Evolutionary conservation across 2,888 invertebrate genomes (phyloP).

Genomic region (Embidobia sp.): DNA sequence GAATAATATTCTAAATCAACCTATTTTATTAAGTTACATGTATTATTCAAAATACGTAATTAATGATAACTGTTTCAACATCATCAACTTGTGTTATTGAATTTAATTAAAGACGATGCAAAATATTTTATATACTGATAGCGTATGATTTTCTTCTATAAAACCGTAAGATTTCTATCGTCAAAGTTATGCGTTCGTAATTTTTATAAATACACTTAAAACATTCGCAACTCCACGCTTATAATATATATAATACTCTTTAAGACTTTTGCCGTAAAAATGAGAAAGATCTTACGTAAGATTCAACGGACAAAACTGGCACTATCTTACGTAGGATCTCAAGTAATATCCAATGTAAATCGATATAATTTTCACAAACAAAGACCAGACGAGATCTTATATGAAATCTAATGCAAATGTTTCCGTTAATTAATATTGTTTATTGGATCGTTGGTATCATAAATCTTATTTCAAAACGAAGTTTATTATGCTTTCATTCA

Average conservation of each 20-base stretch:
- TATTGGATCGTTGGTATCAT: neutral
- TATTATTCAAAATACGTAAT: too few relatives aligned
- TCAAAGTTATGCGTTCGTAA: neutral
- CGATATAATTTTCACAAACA: slow-evolving; percentile 31
- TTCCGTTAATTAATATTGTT: slow-evolving; percentile 17
- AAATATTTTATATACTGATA: neutral
- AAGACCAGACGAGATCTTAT: slow-evolving; percentile 5
- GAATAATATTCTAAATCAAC: too few relatives aligned
- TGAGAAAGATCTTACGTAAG: slow-evolving; percentile 33
- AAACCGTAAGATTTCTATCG: neutral
- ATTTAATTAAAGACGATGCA: neutral
- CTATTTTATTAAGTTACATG: too few relatives aligned
- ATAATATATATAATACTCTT: slow-evolving; percentile 15
- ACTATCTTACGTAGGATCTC: slow-evolving; percentile 24
- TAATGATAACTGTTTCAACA: too few relatives aligned
- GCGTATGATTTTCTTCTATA: neutral
- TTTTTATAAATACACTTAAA: slow-evolving; percentile 1
- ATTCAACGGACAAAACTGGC: slow-evolving; percentile 33
- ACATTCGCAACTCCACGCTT: slow-evolving; percentile 4
- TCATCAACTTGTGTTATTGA: neutral
- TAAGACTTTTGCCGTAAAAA: slow-evolving; percentile 14
- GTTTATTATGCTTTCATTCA: too few relatives aligned
- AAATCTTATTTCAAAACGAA: too few relatives aligned
- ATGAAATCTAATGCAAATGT: slow-evolving; percentile 21
- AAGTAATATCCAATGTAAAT: slow-evolving; percentile 32